Evolutionary conservation across 1,140 invertebrate genomes (phyloP), one percentile per base, ranked within the genome.

Genomic region (Sminthurides bifidus): DNA sequence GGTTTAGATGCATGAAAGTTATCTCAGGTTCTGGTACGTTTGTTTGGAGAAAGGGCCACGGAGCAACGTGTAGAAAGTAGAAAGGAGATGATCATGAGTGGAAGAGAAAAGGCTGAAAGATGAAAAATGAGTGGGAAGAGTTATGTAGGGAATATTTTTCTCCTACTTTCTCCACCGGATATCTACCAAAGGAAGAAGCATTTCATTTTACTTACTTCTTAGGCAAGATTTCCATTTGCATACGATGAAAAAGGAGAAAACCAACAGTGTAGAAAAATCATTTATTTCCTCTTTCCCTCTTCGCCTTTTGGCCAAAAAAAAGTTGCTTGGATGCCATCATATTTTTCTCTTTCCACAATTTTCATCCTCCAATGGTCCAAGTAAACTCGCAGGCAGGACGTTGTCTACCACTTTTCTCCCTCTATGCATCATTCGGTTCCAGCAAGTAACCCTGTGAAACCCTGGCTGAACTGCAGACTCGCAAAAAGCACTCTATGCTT

Each of bases 211-310:
- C 48, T 50, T 50, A n/a, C 6, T 8, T 19, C 17, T 21, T 27
- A 40, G 23, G 12, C 29, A 40, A 29, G 17, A 17, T 46, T 37
- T 40, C 33, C 37, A 56, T 56, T 56, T 56, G 54, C 54, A 56
- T 56, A 57, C 45, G 55, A 57, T 57, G 55, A 44, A 57, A 57
- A 57, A 44, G 46, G 55, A 57, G 48, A 57, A 57, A 57, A 51
- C 56, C 51, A 58, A 58, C 56, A 58, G 56, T 52, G 51, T 52
- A 53, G 56, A 58, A 58, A 58, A 58, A 58, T 58, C 56, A 58
- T 58, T 53, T 58, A 58, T 58, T 58, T 52, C 49, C 43, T 52
- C 40, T 57, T 57, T 46, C 49, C 31, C 41, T 52, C 56, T 44
- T 17, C 50, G 50, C 50, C 24, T 41, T 41, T 41, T 52, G 50